A percentile compares a stretch with the other conserved stretches of the same genome.
Evolutionary conservation across 2,797 vertebrate genomes (phyloP).

Genomic region (Xenopus petersii): DNA sequence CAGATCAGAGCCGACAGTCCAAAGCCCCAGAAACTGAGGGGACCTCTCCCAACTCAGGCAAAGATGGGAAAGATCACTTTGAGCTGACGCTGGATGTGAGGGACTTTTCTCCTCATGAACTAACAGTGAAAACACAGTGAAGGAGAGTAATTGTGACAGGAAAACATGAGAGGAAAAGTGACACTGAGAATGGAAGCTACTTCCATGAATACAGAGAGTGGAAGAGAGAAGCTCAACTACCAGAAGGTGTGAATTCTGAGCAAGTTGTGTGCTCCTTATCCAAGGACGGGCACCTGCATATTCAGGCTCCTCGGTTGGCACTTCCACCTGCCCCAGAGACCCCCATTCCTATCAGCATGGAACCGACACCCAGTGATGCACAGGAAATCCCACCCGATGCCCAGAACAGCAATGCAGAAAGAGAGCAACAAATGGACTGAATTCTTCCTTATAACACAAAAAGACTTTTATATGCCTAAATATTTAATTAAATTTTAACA

Average conservation of each 20-base stretch:
- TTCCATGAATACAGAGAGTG: slow-evolving; percentile 67
- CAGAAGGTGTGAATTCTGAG: slow-evolving; percentile 21
- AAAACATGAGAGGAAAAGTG: slow-evolving; percentile 61
- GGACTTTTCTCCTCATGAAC: slow-evolving; percentile 67
- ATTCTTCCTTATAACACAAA: background rate
- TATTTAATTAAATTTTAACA: too few species aligned
- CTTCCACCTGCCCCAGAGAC: slow-evolving; percentile 10
- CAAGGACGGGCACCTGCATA: background rate
- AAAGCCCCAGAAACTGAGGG: background rate
- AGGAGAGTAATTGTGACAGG: slow-evolving; percentile 65
- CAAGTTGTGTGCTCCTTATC: background rate
- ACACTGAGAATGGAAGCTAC: slow-evolving; percentile 62
- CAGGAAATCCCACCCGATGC: background rate
- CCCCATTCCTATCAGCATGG: background rate
- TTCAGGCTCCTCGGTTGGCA: slow-evolving; percentile 15
- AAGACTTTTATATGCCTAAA: too few species aligned
- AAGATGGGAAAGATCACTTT: slow-evolving; percentile 50
- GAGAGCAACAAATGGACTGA: background rate
- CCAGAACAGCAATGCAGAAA: background rate
- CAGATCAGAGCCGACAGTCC: background rate
- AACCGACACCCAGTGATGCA: background rate
- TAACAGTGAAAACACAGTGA: slow-evolving; percentile 63
- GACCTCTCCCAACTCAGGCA: background rate
- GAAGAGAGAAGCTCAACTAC: slow-evolving; percentile 67
- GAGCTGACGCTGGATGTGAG: slow-evolving; percentile 70